Conservation (phyloP, 2,797 vertebrate species). For the Acrossocheilus fasciatus region DNA sequence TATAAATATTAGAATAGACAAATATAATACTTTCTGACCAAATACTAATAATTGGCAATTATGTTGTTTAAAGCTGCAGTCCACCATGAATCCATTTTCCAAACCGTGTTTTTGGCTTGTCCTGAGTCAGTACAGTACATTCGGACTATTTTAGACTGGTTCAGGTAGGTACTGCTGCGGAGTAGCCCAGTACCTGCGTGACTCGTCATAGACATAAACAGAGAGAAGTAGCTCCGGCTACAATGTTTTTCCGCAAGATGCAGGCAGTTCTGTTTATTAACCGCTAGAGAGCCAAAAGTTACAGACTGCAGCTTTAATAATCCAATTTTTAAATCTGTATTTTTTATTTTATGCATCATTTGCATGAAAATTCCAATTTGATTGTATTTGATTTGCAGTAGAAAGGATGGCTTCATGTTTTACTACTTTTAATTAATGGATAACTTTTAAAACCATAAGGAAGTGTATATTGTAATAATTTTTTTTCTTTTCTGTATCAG, state of each 20-base stretch:
- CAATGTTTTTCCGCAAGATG: no score
- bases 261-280: no score
- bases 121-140: no score
- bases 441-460: background rate
- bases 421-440: background rate
- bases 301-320: background rate
- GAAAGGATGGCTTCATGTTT: background rate
- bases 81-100: no score
- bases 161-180: no score
- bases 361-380: background rate
- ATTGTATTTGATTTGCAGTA: background rate
- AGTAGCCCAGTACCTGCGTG: no score
- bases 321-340: background rate
- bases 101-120: no score
- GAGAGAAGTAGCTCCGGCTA: no score
- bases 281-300: no score
- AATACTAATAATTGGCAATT: background rate
- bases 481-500: background rate
- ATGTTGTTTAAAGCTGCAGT: background rate
- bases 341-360: background rate
- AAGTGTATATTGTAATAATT: background rate
- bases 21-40: background rate
- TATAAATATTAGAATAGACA: background rate
- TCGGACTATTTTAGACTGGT: no score
- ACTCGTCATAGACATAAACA: no score